phyloP scores from a whole-genome alignment of 2,888 invertebrate species.

The Sinohyriopsis cumingii region DNA sequence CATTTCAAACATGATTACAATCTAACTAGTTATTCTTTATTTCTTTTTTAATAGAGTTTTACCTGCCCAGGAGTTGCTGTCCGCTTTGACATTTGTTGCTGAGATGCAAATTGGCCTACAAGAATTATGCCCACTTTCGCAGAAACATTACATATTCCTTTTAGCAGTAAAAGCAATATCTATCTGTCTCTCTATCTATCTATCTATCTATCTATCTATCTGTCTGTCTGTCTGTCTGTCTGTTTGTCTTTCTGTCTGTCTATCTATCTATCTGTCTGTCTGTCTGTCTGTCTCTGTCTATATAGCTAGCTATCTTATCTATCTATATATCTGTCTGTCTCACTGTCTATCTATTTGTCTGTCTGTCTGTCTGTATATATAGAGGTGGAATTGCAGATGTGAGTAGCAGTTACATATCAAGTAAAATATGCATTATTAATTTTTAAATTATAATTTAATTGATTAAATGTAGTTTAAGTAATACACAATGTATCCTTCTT shows the following conservation, averaged over 20 bases:
- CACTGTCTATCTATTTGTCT: neutral
- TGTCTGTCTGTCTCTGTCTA: too few relatives aligned
- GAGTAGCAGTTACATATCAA: too few relatives aligned
- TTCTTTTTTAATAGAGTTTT: slow-evolving; percentile 7
- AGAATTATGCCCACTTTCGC: slow-evolving; percentile 33
- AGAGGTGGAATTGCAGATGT: too few relatives aligned
- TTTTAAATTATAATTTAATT: too few relatives aligned
- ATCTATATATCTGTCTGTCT: neutral
- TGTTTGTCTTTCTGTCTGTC: neutral
- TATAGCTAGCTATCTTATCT: neutral
- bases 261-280: slow-evolving; percentile 19
- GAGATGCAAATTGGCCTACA: slow-evolving; percentile 20
- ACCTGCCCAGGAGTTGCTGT: slow-evolving; percentile 11
- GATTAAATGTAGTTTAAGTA: too few relatives aligned
- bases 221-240: neutral
- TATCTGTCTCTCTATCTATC: neutral
- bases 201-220: neutral
- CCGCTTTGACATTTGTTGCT: slow-evolving; percentile 11
- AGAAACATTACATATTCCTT: slow-evolving; percentile 34
- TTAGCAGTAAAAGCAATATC: slow-evolving; percentile 32
- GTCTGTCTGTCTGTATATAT: neutral
- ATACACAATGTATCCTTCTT: too few relatives aligned
- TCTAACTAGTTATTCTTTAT: neutral
- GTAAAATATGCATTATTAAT: too few relatives aligned
- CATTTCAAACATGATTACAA: neutral